Evolutionary conservation across 1,140 invertebrate species (phyloP), one percentile per base, ranked within the genome.

Genomic region (Drosophila melanica): DNA sequence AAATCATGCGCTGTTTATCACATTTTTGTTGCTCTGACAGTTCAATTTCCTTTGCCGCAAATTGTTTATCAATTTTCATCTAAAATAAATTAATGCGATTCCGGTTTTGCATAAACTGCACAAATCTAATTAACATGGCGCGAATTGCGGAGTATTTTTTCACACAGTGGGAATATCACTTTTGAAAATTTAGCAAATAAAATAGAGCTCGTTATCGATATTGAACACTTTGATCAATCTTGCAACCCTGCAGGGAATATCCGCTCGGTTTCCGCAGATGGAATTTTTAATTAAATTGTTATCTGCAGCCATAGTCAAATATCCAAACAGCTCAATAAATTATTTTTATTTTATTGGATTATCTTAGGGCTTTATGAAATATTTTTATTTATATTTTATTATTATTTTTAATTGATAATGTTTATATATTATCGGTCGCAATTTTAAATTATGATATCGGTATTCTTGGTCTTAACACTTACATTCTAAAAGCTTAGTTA

Each of bases 261-360:
- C 69, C 69, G 51, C 30, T 55, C 18, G 30, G 12, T 16, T 39
- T 7, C n/a, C 5, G 45, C 44, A 39, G 44, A 51, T 44, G 16
- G 51, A 48, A 70, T 64, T 75, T 74, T 71, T 78, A 81, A 75
- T 79, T 72, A 69, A 82, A 58, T 48, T 64, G 14, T 68, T 39
- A 51, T 30, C 65, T 50, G 45, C 54, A 75, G 72, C 50, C 37
- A 70, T 70, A 71, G 64, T 71, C 44, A 45, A 65, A 54, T 41
- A 76, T 63, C 42, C 35, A 35, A 69, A 54, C 27, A 59, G 33
- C 30, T 77, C 42, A 76, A 68, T 65, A 68, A 62, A 59, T 59
- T 66, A 80, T 76, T 81, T 80, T 77, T n/a, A n/a, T n/a, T n/a
- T 18, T 18, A 18, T 18, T 18, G 2, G 18, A 18, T 18, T 23